Evolutionary conservation across 2,888 invertebrate species (phyloP), one percentile per base, ranked within the genome.

Genomic region (Ophion costatus): DNA sequence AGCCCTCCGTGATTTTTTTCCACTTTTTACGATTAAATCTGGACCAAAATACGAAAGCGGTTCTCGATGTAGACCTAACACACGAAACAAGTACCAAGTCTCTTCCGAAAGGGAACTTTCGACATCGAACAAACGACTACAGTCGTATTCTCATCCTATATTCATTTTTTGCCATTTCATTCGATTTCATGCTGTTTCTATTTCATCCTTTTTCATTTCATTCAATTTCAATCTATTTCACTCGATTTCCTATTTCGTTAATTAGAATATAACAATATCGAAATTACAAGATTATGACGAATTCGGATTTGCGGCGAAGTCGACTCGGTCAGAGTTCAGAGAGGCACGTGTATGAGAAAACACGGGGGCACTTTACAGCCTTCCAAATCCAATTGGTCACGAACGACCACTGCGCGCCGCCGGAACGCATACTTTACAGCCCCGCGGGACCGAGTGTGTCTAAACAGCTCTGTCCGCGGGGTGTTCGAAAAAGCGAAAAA

Each of bases 351-450:
- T 89, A 83, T 82, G 87, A 78, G 83, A 82, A 90, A 91, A 91
- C 84, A 89, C 86, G 87, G 84, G 59, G 78, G 85, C 84, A 89
- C 82, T 80, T 87, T 57, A 88, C 82, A 75, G 93, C 91, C 89
- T 92, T 93, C 93, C 86, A 86, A 93, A 93, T 92, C 92, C 91
- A 90, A 92, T 91, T 89, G 83, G 88, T 88, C 88, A 59, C 87
- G 86, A 87, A 85, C 87, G 89, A 83, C 86, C 84, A 82, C 73
- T 80, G 73, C 84, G 88, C 79, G 86, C 81, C 86, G 86, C 86
- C 63, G 38, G 66, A 82, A 73, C 56, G 66, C 61, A 80, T 33
- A 51, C n/a, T 10, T 45, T 64, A 75, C 75, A 61, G 61, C 69
- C 59, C 69, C 64, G 64, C 66, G 64, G 29, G 74, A 70, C 69